phyloP scores from a whole-genome alignment of 2,113 vertebrate genomes.

The Arvicanthis niloticus region DNA sequence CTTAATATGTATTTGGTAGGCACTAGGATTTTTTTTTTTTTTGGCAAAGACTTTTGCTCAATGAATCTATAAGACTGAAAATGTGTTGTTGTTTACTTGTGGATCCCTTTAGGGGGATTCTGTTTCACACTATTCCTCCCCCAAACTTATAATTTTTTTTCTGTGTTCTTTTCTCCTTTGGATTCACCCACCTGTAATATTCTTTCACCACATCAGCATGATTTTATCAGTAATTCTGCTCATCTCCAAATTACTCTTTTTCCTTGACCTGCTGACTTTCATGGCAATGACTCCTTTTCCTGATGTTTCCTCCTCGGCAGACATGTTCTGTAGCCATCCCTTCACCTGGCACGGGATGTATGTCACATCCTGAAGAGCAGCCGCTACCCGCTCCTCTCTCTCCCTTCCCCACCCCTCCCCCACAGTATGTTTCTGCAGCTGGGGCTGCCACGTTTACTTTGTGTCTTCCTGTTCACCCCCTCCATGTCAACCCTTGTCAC shows the following conservation, averaged over 20 bases:
- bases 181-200: neutral
- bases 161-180: neutral
- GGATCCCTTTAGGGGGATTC: neutral
- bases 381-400: neutral
- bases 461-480: conserved; percentile 64
- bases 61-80: neutral
- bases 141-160: neutral
- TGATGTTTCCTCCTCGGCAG: conserved; percentile 58
- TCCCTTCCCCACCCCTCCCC: neutral
- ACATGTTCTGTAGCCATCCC: conserved; percentile 38
- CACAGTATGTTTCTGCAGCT: conserved; percentile 68
- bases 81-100: neutral
- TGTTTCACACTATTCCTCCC: conserved; percentile 7
- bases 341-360: conserved; percentile 65
- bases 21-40: neutral
- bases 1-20: neutral
- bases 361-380: conserved; percentile 72
- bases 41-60: neutral
- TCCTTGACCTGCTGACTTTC: conserved; percentile 66
- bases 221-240: conserved; percentile 78
- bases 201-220: conserved; percentile 68
- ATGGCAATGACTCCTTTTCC: conserved; percentile 52
- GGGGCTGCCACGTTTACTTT: conserved; percentile 71
- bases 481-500: conserved; percentile 82
- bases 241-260: conserved; percentile 51